Base-by-base conservation (phyloP, 2,888 invertebrate species). In the Drosophila birchii region DNA sequence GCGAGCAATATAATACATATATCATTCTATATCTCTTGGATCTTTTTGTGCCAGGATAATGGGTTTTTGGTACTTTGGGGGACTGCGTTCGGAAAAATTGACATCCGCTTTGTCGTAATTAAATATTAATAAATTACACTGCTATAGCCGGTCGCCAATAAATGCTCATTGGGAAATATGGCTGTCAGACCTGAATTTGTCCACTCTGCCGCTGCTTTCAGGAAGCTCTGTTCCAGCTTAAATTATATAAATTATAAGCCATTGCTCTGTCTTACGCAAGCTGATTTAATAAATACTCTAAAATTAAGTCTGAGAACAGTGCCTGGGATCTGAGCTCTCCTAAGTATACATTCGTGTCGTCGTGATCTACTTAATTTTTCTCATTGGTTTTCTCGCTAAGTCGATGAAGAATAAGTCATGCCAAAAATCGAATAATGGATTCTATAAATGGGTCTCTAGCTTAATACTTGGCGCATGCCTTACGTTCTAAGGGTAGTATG, bases 381-480 rank as follows among this genome's bases (percentile, higher is more conserved):
- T 53, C 47, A 57, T 41, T 68, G 49, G 64, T 62, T 71, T 73
- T 61, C 68, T 68, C 32, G 45, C 58, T 70, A 70, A 34, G 11
- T 70, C 57, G 51, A 64, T 51, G 53, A 47, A 43, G 23, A 39
- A 58, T 39, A 44, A 56, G 69, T 70, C 68, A 80, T 81, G 86
- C 80, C 83, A 73, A 88, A 79, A 70, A 47, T 75, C 41, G 70
- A 49, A 26, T 73, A 62, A 75, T 68, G 70, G 67, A 61, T 53
- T 58, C 56, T 72, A 70, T 55, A 34, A 57, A 55, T 39, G 55
- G 59, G 44, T 54, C 23, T 73, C 76, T 70, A 78, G 78, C 66
- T 69, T 81, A 86, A 86, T 82, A 86, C 87, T 77, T 79, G 86
- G 76, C 79, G 70, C 73, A 71, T 84, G 84, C 77, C 84, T 86